Evolutionary conservation across 2,888 invertebrate species (phyloP), one percentile per base, ranked within the genome.

Genomic region (Andrena chrysosceles): DNA sequence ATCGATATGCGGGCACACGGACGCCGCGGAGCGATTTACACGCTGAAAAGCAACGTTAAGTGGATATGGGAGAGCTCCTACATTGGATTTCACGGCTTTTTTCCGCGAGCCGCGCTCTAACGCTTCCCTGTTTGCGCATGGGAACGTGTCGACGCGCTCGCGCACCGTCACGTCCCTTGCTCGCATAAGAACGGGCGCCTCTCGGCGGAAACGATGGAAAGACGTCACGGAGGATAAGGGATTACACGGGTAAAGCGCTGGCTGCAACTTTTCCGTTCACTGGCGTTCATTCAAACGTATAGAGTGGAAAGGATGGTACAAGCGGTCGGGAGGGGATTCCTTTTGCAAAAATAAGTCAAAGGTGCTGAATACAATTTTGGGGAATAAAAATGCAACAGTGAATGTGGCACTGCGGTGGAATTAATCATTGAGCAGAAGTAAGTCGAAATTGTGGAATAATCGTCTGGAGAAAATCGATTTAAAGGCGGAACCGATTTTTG

Each of bases 1-100:
- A 87, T 89, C 88, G 85, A 87, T 64, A 74, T 54, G 68, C 73
- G 68, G 33, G 60, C 66, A 70, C 79, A 69, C 68, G 72, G 35
- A 26, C 31, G 33, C 7, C 26, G 7, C 3, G 35, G 66, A 3
- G 52, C 69, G 52, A 67, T 75, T 75, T 60, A 10, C 56, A 66
- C 69, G 35, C 8, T 48, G 20, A 31, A 26, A 29, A 49, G 29
- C 2, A n/a, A 16, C 8, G 6, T 13, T 13, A 42, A 13, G 72
- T 13, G 16, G 49, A 59, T 48, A 54, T n/a, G n/a, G 26, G 56
- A 70, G 23, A 60, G 20, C 54, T 29, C 8, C 48, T 20, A 52
- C 60, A 59, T 68, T 49, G 48, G 35, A 72, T 72, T 75, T 68
- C 16, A 68, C 62, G 67, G 52, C 52, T 33, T 71, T 78, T 78